Conservation (phyloP, 1,140 invertebrate genomes). For the Drosophila bifasciata region DNA sequence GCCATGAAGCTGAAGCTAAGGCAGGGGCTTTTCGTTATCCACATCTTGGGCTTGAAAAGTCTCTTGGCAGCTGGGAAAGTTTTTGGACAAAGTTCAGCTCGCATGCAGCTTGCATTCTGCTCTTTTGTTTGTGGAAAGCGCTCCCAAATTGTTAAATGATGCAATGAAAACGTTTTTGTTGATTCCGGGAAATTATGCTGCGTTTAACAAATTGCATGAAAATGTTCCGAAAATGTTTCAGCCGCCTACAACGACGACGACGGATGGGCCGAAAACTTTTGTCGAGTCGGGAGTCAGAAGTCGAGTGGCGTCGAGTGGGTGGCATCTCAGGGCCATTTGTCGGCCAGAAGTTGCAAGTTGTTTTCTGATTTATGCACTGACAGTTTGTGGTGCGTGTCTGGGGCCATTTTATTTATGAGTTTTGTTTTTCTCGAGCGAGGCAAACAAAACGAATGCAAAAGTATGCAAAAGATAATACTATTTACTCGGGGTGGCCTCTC, state of each 20-base stretch:
- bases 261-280: constrained; percentile 52
- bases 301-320: not conserved
- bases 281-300: not conserved
- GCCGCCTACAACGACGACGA: constrained; percentile 9
- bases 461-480: constrained; percentile 42
- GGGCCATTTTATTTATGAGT: constrained; percentile 64
- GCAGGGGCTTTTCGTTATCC: constrained; percentile 14
- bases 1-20: not conserved
- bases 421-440: constrained; percentile 48
- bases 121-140: constrained; percentile 17
- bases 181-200: constrained; percentile 61
- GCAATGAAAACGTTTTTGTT: constrained; percentile 61
- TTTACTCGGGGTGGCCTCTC: constrained; percentile 28
- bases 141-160: constrained; percentile 68
- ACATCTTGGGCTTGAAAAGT: no score
- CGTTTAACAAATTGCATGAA: constrained; percentile 62
- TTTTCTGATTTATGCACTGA: constrained; percentile 72
- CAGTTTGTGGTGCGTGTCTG: constrained; percentile 72
- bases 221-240: constrained; percentile 20
- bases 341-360: constrained; percentile 54
- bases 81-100: not conserved
- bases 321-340: constrained; percentile 47
- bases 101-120: constrained; percentile 6
- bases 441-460: constrained; percentile 49
- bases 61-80: no score